Conservation (phyloP, 2,888 invertebrate genomes). For the Amitus sp. region DNA sequence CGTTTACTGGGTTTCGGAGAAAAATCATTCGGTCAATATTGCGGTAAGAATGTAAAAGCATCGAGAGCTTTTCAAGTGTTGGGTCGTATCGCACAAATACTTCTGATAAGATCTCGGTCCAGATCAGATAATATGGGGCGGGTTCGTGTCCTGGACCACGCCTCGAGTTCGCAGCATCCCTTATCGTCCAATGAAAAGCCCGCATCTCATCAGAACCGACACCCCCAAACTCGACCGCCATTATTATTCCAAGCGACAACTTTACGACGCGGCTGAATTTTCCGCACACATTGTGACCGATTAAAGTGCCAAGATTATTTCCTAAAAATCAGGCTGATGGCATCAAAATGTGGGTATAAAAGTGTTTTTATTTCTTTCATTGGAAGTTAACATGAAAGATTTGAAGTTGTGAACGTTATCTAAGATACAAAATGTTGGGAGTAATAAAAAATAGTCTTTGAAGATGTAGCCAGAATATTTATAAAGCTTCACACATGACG, state of each 20-base stretch:
- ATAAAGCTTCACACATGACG: too few relatives aligned
- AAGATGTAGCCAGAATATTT: too few relatives aligned
- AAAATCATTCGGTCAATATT: background rate
- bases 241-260: conserved; percentile 10
- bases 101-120: conserved; percentile 29
- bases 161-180: conserved; percentile 27
- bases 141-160: conserved; percentile 23
- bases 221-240: conserved; percentile 21
- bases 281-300: background rate
- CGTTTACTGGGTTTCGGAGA: too few relatives aligned
- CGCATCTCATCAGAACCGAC: conserved; percentile 3
- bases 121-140: conserved; percentile 23
- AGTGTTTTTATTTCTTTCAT: too few relatives aligned
- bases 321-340: too few relatives aligned
- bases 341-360: too few relatives aligned
- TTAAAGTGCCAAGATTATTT: too few relatives aligned
- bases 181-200: conserved; percentile 17
- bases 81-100: conserved; percentile 23
- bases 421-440: too few relatives aligned
- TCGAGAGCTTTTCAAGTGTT: conserved; percentile 18
- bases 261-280: background rate
- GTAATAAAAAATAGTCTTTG: too few relatives aligned
- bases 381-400: too few relatives aligned
- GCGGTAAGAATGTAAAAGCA: conserved; percentile 1
- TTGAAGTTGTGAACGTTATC: too few relatives aligned